Evolutionary conservation across 35 echinoderm and acorn worm genomes (phyloP), one percentile per base, ranked within the genome.

Genomic region (Amphiura filiformis): DNA sequence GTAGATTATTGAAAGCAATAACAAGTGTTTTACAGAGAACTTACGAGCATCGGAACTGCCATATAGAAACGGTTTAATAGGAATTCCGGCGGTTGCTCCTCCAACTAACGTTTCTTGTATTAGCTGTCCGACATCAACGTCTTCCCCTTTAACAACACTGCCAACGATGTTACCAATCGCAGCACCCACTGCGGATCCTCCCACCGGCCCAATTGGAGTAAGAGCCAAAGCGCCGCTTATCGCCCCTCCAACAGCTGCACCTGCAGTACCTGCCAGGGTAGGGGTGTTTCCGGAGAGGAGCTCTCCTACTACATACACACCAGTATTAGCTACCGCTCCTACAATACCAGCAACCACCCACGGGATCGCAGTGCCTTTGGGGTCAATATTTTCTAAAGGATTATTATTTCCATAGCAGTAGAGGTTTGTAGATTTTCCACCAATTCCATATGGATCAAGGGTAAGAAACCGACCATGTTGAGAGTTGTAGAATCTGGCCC

Each of bases 401-500:
- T 70, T 70, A 30, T 70, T 70, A 30, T 70, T 70, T 70, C 7
- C 61, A 70, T 70, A 70, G 61, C 28, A 13, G 26, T 70, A 70
- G 26, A 70, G 15, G 28, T 70, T 70, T 26, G 28, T 30, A 15
- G 61, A 70, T 18, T 70, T 70, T n/a, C 61, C 61, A n/a, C 61
- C 61, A 70, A 70, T 30, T 5, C 61, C 61, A n/a, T 70, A 70
- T 18, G 61, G 61, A n/a, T 70, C 61, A 70, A 30, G 61, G 1
- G 61, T 30, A 26, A 70, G 61, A 30, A 70, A 70, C 15, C 61
- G 61, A 26, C 61, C 61, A 26, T 83, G 81, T 7, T 41, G 81
- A 56, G 42, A 57, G 32, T 83, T 38, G 56, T 83, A 83, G 2
- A 83, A 32, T 56, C 81, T 44, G 0, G 81, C 39, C 13, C 81